Conservation (phyloP, 2,113 vertebrate species). For the Progne subis region DNA sequence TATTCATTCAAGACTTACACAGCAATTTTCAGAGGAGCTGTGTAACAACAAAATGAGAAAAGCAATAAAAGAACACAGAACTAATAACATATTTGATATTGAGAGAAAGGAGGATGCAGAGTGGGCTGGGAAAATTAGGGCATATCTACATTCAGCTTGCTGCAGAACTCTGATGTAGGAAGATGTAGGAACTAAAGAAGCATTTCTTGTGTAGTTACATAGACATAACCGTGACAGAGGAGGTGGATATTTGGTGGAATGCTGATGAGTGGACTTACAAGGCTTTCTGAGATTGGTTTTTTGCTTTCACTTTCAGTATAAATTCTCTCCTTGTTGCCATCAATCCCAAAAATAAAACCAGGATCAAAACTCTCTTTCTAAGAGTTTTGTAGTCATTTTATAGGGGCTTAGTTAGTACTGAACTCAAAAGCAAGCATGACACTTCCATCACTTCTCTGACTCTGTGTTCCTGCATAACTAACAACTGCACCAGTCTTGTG, state of each 20-base stretch:
- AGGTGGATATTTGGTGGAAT: neutral
- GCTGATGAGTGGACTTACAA: neutral
- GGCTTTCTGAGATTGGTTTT: neutral
- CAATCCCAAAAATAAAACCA: neutral
- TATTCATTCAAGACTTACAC: neutral
- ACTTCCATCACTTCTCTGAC: neutral
- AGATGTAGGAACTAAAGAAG: neutral
- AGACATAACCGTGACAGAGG: neutral
- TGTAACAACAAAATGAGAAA: neutral
- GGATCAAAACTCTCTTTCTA: neutral
- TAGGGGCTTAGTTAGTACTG: neutral
- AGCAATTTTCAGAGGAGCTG: conserved; percentile 13
- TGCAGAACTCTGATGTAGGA: neutral
- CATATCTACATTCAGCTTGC: neutral
- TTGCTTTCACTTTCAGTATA: neutral
- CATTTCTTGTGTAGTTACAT: neutral
- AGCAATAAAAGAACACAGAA: neutral
- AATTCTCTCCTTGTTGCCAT: neutral
- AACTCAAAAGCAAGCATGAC: neutral
- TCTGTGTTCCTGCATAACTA: neutral
- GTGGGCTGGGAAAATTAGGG: neutral
- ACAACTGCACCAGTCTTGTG: neutral
- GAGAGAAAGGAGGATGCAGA: neutral
- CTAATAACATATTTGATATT: neutral
- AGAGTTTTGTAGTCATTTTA: neutral